A percentile compares a stretch with the other conserved stretches of the same genome.
phyloP scores from a whole-genome alignment of 2,888 invertebrate genomes.

The Epinotia nisella region DNA sequence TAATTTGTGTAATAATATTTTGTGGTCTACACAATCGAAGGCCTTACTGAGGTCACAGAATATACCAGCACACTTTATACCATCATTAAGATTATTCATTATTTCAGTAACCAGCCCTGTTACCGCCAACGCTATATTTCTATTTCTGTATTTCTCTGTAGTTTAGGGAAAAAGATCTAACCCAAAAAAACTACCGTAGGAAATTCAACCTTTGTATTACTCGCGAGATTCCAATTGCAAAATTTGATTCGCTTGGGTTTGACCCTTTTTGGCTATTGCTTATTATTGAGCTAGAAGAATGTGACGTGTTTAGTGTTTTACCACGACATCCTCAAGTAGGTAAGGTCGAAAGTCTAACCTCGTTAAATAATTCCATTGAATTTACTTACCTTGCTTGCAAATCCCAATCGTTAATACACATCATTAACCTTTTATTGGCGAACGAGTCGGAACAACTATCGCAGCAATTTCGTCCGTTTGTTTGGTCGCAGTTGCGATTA shows the following conservation, averaged over 20 bases:
- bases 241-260: neutral
- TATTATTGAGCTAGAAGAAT: neutral
- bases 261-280: neutral
- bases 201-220: too few relatives aligned
- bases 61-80: too few relatives aligned
- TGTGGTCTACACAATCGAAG: too few relatives aligned
- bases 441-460: conserved; percentile 68
- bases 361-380: conserved; percentile 41
- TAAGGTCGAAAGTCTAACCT: conserved; percentile 2
- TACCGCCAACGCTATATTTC: too few relatives aligned
- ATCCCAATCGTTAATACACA: conserved; percentile 16
- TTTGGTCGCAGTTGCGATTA: conserved; percentile 75
- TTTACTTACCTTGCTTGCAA: conserved; percentile 3
- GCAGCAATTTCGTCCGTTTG: conserved; percentile 56
- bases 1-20: too few relatives aligned
- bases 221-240: neutral
- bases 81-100: too few relatives aligned
- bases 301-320: neutral
- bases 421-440: conserved; percentile 52
- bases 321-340: neutral
- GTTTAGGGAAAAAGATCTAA: too few relatives aligned
- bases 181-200: too few relatives aligned
- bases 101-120: too few relatives aligned
- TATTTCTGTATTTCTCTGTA: too few relatives aligned
- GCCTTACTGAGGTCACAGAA: too few relatives aligned